A percentile compares a stretch with the other conserved stretches of the same genome.
These are phyloP conservation scores for Dryas iulia DNA, from an alignment of 1,140 invertebrate genomes.

Conservation along the genomic window DNA sequence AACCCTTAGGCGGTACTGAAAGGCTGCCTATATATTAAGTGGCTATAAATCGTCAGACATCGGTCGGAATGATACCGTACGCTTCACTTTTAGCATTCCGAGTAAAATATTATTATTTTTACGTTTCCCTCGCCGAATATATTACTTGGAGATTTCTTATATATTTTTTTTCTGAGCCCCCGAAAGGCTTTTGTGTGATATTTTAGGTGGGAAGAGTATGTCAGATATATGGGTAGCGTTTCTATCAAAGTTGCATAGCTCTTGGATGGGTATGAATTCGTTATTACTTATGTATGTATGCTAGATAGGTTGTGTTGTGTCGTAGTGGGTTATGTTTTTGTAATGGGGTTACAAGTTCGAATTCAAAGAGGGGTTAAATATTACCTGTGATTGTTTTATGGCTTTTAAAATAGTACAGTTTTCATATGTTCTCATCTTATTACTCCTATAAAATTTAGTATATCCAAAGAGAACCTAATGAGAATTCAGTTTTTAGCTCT, in stretches of 20 bases:
- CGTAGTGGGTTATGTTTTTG: background rate
- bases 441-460: too few relatives aligned
- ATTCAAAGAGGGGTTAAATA: too few relatives aligned
- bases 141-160: conserved; percentile 33
- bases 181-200: conserved; percentile 4
- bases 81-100: conserved; percentile 47
- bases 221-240: background rate
- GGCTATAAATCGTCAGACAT: conserved; percentile 47
- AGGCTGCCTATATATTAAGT: conserved; percentile 44
- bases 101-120: conserved; percentile 46
- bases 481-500: too few relatives aligned
- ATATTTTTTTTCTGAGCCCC: conserved; percentile 13
- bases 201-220: background rate
- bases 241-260: background rate
- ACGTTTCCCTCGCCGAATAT: conserved; percentile 36
- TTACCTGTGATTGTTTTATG: too few relatives aligned
- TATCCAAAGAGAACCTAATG: too few relatives aligned
- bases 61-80: conserved; percentile 44
- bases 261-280: background rate
- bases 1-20: conserved; percentile 15
- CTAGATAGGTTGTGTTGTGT: background rate
- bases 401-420: too few relatives aligned
- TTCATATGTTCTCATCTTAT: too few relatives aligned
- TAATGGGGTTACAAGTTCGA: background rate
- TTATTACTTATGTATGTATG: background rate